Base-by-base conservation (phyloP, 1,140 invertebrate genomes). In the Brachystomella parvula region DNA sequence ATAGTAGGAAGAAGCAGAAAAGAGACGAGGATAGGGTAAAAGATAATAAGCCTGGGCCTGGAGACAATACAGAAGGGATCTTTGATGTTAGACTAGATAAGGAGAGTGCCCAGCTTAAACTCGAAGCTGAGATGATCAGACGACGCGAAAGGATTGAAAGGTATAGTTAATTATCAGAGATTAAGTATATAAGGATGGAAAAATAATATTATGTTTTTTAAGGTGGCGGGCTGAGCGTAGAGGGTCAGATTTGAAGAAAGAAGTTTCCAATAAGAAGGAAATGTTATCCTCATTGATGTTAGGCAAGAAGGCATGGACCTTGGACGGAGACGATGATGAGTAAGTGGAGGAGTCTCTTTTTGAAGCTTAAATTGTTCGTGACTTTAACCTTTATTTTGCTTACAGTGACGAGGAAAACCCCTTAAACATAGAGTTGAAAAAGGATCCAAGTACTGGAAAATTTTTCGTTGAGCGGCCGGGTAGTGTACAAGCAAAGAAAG, bases 101-200 rank as follows among this genome's bases (percentile, higher is more conserved):
- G 79, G 83, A 84, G 71, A 79, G 79, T 65, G 81, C 83, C 67
- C 92, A 96, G 76, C 90, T 86, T 69, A 84, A 89, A 39, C 78
- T 98, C 19, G 96, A 98, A 76, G 79, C 89, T 21, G 94, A 97
- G 81, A 98, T 98, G 94, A 91, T 94, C 75, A 97, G 96, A 78
- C 82, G 95, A 33, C 79, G 94, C 29, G 94, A 98, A 75, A 83
- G 92, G 32, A 94, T 96, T 63, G 94, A 96, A 79, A 83, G 92
- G 67, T 96, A 66, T 61, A 31, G n/a, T n/a, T 24, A 9, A 65
- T 30, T 64, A 60, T 30, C 30, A 64, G 26, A 26, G 21, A 32
- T 32, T 49, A 28, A 21, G 26, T 6, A 70, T 81, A 84, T 76
- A 81, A 80, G 79, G 75, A 83, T 66, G 82, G 77, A 77, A 74